phyloP scores from a whole-genome alignment of 1,140 invertebrate species.

The Coptotermes formosanus region DNA sequence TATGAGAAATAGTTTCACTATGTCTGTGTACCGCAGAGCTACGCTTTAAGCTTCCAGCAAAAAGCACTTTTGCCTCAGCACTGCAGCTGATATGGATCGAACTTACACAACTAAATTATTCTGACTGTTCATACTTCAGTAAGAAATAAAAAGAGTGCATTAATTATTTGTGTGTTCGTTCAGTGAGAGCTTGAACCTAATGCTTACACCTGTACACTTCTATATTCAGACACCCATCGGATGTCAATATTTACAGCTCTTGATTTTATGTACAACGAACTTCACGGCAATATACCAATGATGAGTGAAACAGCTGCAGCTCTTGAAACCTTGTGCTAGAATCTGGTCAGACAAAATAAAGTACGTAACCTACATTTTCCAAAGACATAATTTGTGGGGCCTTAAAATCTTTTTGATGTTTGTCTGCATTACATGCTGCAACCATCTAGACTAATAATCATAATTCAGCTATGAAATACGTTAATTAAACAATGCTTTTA shows the following conservation, averaged over 20 bases:
- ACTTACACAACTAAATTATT: not conserved
- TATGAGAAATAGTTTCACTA: no score
- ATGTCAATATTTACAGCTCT: not conserved
- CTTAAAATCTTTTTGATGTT: no score
- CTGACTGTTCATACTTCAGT: not conserved
- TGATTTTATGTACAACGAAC: not conserved
- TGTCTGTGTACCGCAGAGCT: slow-evolving; percentile 10
- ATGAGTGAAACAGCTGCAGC: no score
- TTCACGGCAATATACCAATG: no score
- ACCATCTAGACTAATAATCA: no score
- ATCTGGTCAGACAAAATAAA: no score
- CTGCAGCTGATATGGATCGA: not conserved
- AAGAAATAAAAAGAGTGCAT: not conserved
- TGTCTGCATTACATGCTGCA: no score
- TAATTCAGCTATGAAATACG: no score
- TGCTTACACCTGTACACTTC: not conserved
- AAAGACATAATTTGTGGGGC: no score
- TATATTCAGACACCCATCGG: not conserved
- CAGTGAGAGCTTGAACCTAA: not conserved
- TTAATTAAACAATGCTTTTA: no score
- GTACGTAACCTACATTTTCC: no score
- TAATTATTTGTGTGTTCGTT: not conserved
- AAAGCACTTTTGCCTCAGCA: not conserved
- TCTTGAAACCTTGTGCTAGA: no score
- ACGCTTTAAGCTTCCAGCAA: not conserved